A percentile compares a stretch with the other conserved stretches of the same genome.
Conservation (phyloP, 2,113 vertebrate species). For the mouse (Mus musculus) region DNA sequence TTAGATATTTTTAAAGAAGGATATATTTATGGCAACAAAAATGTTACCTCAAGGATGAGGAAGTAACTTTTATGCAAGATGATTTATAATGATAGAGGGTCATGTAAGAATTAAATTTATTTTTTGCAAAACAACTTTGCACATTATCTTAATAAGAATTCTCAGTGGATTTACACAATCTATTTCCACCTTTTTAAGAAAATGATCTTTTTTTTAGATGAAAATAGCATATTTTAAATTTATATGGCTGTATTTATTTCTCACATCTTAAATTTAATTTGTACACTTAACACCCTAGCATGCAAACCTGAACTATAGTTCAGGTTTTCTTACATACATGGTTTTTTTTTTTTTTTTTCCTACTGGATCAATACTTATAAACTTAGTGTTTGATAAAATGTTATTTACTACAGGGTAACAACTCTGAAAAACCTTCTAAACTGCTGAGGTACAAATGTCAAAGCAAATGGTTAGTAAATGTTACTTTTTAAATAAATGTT, state of each 20-base stretch:
- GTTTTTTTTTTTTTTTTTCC: not conserved
- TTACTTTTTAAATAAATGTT: not conserved
- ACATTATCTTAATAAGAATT: conserved; percentile 17
- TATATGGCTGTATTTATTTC: not conserved
- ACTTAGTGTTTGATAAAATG: conserved; percentile 54
- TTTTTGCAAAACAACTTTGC: not conserved
- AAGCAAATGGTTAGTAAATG: not conserved
- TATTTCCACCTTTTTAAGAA: conserved; percentile 1
- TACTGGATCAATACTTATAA: conserved; percentile 44
- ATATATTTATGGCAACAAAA: conserved; percentile 26
- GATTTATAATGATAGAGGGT: not conserved
- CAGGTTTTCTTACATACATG: conserved; percentile 8
- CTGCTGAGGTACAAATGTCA: not conserved
- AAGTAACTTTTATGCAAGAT: not conserved
- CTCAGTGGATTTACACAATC: not conserved
- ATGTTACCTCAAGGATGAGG: not conserved
- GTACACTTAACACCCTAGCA: conserved; percentile 36
- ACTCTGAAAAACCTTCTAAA: not conserved
- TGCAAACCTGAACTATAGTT: conserved; percentile 51
- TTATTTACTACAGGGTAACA: conserved; percentile 12
- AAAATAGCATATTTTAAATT: conserved; percentile 47
- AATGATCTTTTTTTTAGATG: not conserved
- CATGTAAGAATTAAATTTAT: not conserved
- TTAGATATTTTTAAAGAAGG: not conserved
- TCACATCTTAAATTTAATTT: conserved; percentile 3